Evolutionary conservation across 2,888 invertebrate species (phyloP).

Genomic region (Bruchidius siliquastri): DNA sequence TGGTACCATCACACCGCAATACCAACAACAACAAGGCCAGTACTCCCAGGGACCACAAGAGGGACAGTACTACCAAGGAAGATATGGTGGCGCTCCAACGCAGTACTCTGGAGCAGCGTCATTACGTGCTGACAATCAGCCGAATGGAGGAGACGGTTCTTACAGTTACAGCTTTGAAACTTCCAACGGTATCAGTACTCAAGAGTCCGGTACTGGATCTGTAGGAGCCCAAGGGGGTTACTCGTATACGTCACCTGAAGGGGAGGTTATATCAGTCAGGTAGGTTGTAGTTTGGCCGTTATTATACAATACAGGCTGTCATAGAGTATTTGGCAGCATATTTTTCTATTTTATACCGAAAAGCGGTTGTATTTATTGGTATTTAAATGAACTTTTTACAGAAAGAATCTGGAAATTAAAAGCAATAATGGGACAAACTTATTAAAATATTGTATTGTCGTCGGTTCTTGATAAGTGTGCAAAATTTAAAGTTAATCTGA

Average conservation of each 20-base stretch:
- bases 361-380: too few species aligned
- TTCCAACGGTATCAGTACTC: conserved; percentile 27
- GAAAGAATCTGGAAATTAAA: too few species aligned
- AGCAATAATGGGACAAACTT: too few species aligned
- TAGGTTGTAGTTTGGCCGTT: not conserved
- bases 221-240: conserved; percentile 23
- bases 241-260: conserved; percentile 36
- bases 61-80: not conserved
- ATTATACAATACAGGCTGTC: too few species aligned
- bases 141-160: conserved; percentile 25
- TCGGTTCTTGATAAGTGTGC: too few species aligned
- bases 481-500: too few species aligned
- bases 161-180: conserved; percentile 31
- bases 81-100: not conserved
- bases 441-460: too few species aligned
- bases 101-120: conserved; percentile 7
- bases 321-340: too few species aligned
- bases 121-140: conserved; percentile 21
- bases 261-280: conserved; percentile 24
- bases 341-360: too few species aligned
- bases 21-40: not conserved
- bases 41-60: not conserved
- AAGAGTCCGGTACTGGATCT: conserved; percentile 25
- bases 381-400: too few species aligned
- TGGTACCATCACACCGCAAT: not conserved